Percentiles rank a stretch among this genome's conserved stretches.
Evolutionary conservation across 1,140 invertebrate genomes (phyloP).

Genomic region (Thereuonema tuberculata): DNA sequence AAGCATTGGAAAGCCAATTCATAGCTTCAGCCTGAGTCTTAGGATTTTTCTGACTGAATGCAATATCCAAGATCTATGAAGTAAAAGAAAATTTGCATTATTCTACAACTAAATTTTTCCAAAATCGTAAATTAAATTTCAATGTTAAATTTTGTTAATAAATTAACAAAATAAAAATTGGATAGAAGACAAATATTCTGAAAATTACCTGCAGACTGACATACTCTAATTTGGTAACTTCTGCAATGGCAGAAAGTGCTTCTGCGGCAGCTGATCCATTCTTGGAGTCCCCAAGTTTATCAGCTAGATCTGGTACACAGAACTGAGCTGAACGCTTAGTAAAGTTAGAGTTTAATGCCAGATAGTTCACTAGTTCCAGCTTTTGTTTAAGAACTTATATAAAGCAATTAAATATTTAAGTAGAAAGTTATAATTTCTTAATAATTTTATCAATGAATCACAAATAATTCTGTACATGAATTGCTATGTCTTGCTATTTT

Average conservation of each 20-base stretch:
- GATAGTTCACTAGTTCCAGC: conserved; percentile 57
- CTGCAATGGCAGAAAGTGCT: conserved; percentile 55
- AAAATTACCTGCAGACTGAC: conserved; percentile 52
- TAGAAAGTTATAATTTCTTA: not conserved
- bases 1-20: conserved; percentile 56
- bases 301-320: conserved; percentile 61
- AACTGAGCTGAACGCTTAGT: conserved; percentile 53
- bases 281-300: conserved; percentile 72
- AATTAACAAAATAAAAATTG: no score
- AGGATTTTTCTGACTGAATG: conserved; percentile 76
- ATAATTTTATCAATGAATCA: no score
- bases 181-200: no score
- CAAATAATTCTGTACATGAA: no score
- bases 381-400: conserved; percentile 56
- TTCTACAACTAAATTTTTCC: no score
- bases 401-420: not conserved
- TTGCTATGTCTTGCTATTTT: not conserved
- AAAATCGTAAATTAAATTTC: no score
- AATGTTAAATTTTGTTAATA: no score
- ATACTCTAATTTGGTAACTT: conserved; percentile 59
- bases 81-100: no score
- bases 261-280: conserved; percentile 54
- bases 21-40: conserved; percentile 77
- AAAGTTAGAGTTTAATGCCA: conserved; percentile 38
- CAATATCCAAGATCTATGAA: conserved; percentile 26